Base-by-base conservation (phyloP, 2,888 invertebrate genomes). In the Mesorhabditis belari region DNA sequence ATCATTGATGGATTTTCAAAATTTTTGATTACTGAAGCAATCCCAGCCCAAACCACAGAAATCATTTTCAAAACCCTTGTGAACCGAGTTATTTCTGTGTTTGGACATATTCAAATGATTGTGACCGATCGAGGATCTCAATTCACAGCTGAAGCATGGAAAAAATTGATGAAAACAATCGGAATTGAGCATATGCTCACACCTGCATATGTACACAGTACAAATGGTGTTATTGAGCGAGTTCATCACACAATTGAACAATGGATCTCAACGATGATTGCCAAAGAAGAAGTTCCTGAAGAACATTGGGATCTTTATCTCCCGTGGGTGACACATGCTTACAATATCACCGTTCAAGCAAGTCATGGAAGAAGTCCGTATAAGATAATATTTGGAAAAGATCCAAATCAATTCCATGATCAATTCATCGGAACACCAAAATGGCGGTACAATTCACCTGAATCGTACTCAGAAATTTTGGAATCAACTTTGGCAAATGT, bases 61-160 rank as follows among this genome's bases (percentile, higher is more conserved):
- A n/a, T n/a, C n/a, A n/a, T n/a, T n/a, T n/a, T n/a, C n/a, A n/a
- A n/a, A n/a, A n/a, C n/a, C n/a, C n/a, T n/a, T n/a, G n/a, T n/a
- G n/a, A n/a, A n/a, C n/a, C 21, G 54, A 3, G 26, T 65, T 9
- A 24, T 63, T 5, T 12, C 52, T 12, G 55, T 50, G 27, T 56
- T 50, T 35, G 65, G 65, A 35, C 23, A 56, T 2, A 63, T 61
- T 5, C 27, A 24, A 44, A 29, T 23, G 4, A n/a, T 65, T 12
- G n/a, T 61, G 3, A 61, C 63, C 19, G 65, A 65, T 19, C 55
- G 58, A 28, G 65, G 63, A 21, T 35, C 60, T 3, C 55, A 61
- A 26, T 64, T 64, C 51, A 29, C 49, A 5, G 53, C 61, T 5
- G 55, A 49, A 2, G 6, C 54, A 1, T 64, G 60, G 28, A 26